phyloP scores from a whole-genome alignment of 2,888 invertebrate genomes.

The Ligdia adustata region DNA sequence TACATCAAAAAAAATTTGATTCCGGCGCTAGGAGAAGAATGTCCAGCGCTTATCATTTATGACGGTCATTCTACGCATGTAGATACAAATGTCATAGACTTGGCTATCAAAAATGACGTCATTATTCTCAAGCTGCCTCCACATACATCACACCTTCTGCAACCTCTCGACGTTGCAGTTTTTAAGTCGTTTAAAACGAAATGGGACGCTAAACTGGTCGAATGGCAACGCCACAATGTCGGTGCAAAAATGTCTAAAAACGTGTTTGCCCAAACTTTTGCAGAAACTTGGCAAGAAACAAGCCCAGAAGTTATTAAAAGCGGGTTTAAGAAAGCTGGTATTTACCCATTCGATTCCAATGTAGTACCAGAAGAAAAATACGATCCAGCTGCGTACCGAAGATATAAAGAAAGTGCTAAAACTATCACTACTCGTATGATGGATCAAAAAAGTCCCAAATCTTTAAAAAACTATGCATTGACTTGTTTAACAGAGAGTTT shows the following conservation, averaged over 20 bases:
- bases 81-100: conserved; percentile 16
- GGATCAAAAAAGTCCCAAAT: too few species aligned
- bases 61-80: conserved; percentile 46
- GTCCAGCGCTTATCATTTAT: conserved; percentile 48
- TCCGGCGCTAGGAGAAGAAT: conserved; percentile 42
- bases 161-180: conserved; percentile 27
- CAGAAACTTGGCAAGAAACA: conserved; percentile 3
- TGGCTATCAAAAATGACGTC: conserved; percentile 23
- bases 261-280: conserved; percentile 6
- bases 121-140: conserved; percentile 32
- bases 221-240: neutral
- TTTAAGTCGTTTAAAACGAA: conserved; percentile 30
- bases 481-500: too few species aligned
- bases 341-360: neutral
- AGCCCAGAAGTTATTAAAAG: conserved; percentile 1
- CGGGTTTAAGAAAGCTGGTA: conserved; percentile 7
- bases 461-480: too few species aligned
- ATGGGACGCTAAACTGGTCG: conserved; percentile 16
- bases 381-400: neutral
- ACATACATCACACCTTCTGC: conserved; percentile 32
- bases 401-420: too few species aligned
- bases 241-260: conserved; percentile 8
- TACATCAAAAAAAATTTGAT: too few species aligned
- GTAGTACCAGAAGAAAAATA: conserved; percentile 1
- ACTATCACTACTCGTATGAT: too few species aligned